Percentiles rank a stretch among this genome's conserved stretches.
These are phyloP conservation scores for Hypsibius dujardini DNA, from an alignment of 1,140 invertebrate species.

Conservation along the genomic window DNA sequence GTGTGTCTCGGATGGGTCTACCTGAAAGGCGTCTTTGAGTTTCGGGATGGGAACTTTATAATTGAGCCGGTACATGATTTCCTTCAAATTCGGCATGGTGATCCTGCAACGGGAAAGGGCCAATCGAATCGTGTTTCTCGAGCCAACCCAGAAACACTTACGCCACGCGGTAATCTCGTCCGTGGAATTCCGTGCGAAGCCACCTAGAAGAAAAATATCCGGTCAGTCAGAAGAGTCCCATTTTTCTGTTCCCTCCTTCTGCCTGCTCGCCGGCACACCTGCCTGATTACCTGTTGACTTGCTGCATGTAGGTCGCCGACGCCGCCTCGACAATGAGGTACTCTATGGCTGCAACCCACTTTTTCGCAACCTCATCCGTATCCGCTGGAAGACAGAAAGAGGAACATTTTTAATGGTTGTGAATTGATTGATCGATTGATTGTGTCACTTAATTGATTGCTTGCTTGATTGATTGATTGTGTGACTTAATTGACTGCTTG, in stretches of 20 bases:
- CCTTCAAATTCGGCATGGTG: conserved; percentile 72
- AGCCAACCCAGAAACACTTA: conserved; percentile 15
- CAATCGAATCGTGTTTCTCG: not conserved
- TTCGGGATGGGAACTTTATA: conserved; percentile 71
- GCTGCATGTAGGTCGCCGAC: conserved; percentile 40
- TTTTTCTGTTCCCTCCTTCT: conserved; percentile 53
- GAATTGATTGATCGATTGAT: too few species aligned
- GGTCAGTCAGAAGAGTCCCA: conserved; percentile 39
- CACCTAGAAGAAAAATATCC: conserved; percentile 50
- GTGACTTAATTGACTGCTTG: too few species aligned
- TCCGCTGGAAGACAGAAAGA: too few species aligned
- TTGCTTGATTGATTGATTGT: too few species aligned
- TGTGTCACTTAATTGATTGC: too few species aligned
- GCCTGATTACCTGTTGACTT: conserved; percentile 62
- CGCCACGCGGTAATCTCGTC: conserved; percentile 47
- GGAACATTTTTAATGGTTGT: too few species aligned
- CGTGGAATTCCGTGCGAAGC: conserved; percentile 79
- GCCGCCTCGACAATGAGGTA: not conserved
- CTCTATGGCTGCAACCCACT: conserved; percentile 12
- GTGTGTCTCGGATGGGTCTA: conserved; percentile 22
- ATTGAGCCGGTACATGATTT: conserved; percentile 69
- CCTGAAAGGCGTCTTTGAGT: conserved; percentile 32
- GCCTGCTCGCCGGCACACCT: conserved; percentile 57
- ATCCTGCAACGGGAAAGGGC: conserved; percentile 44
- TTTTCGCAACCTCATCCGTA: not conserved